These are phyloP conservation scores for Gnathonemus longibarbis DNA, from an alignment of 2,113 vertebrate species.

Conservation along the genomic window DNA sequence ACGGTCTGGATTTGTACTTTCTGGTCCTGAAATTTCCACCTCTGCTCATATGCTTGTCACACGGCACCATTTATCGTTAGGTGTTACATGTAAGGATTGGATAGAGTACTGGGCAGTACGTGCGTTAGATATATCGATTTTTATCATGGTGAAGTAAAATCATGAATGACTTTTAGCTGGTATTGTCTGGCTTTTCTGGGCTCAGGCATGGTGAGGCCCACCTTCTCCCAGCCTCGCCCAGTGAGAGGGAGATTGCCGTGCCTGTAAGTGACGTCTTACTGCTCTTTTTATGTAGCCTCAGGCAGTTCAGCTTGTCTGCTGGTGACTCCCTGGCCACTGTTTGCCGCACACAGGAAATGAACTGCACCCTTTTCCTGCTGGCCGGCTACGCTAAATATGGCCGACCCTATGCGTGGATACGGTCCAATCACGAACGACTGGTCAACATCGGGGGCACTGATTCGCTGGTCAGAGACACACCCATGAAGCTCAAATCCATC, in stretches of 20 bases:
- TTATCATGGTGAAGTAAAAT: not conserved
- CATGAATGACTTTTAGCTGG: not conserved
- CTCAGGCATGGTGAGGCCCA: conserved; percentile 47
- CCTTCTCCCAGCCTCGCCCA: conserved; percentile 68
- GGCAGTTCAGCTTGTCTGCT: not conserved
- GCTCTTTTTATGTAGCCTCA: not conserved
- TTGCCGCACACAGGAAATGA: conserved; percentile 53
- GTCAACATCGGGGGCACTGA: conserved; percentile 58
- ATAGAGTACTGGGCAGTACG: not conserved
- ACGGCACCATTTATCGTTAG: not conserved
- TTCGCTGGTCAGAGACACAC: conserved; percentile 61
- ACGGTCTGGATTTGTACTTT: no score
- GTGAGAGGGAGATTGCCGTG: conserved; percentile 65
- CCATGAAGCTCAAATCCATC: conserved; percentile 65
- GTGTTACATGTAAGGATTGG: not conserved
- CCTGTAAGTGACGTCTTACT: conserved; percentile 51
- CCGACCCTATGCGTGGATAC: conserved; percentile 66
- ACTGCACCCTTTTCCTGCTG: conserved; percentile 69
- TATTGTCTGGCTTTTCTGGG: not conserved
- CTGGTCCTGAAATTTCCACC: no score
- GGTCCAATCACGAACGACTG: conserved; percentile 68
- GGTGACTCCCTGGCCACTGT: not conserved
- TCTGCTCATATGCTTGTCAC: not conserved
- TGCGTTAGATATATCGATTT: not conserved
- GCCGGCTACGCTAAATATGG: conserved; percentile 68